Conservation (phyloP, 2,888 invertebrate genomes). For the Apamea epomidion region DNA sequence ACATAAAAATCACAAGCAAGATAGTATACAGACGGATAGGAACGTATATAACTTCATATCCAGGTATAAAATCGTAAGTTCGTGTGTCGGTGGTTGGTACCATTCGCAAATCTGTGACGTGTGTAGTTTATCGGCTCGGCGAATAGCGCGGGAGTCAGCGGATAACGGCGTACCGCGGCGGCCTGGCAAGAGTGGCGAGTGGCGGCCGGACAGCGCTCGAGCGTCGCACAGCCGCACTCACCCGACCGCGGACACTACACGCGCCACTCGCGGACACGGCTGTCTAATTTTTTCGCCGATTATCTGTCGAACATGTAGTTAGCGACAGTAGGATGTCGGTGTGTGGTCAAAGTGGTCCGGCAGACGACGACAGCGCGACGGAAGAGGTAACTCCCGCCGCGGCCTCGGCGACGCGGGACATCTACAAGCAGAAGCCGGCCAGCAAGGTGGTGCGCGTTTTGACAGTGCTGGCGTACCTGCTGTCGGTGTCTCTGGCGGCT, state of each 20-base stretch:
- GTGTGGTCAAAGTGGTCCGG: slow-evolving; percentile 80
- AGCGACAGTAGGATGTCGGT: slow-evolving; percentile 81
- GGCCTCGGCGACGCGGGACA: slow-evolving; percentile 73
- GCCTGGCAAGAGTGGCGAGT: slow-evolving; percentile 53
- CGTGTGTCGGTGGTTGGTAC: slow-evolving; percentile 19
- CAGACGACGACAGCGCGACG: slow-evolving; percentile 66
- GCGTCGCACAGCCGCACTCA: slow-evolving; percentile 68
- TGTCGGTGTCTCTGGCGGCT: slow-evolving; percentile 96
- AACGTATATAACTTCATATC: slow-evolving; percentile 22
- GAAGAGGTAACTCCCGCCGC: slow-evolving; percentile 55
- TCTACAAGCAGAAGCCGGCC: slow-evolving; percentile 83
- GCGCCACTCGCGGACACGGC: slow-evolving; percentile 73
- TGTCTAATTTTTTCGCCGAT: slow-evolving; percentile 68
- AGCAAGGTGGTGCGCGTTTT: slow-evolving; percentile 91
- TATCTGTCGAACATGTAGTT: slow-evolving; percentile 72
- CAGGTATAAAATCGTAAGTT: slow-evolving; percentile 17
- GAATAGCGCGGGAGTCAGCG: slow-evolving; percentile 69
- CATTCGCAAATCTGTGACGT: slow-evolving; percentile 81
- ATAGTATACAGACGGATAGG: slow-evolving; percentile 1
- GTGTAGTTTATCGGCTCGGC: slow-evolving; percentile 82
- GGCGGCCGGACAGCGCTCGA: slow-evolving; percentile 56
- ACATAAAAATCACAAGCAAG: neutral
- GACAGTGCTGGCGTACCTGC: slow-evolving; percentile 95
- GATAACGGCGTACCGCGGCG: slow-evolving; percentile 62
- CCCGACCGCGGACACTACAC: slow-evolving; percentile 80